Evolutionary conservation across 2,113 vertebrate genomes (phyloP).

Genomic region (Hemiprocne comata): DNA sequence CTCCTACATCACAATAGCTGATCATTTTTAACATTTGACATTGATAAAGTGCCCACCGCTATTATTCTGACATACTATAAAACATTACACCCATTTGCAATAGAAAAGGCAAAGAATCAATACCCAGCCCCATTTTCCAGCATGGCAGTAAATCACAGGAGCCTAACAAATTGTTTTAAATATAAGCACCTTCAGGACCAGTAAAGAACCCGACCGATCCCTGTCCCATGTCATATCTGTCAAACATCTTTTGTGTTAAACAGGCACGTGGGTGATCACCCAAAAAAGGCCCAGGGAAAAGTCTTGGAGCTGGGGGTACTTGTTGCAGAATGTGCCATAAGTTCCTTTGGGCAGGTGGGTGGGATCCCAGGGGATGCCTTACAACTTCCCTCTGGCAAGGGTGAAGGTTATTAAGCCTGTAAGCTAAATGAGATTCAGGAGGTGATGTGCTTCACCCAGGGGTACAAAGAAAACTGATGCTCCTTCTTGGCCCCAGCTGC

Average conservation of each 20-base stretch:
- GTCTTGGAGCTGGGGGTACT: fast-evolving
- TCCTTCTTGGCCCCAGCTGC: background rate
- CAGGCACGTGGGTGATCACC: background rate
- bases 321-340: fast-evolving
- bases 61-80: constrained; percentile 88
- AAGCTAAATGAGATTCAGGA: fast-evolving
- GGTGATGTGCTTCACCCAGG: background rate
- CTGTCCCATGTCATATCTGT: constrained; percentile 57
- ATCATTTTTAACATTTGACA: constrained; percentile 88
- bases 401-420: background rate
- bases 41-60: constrained; percentile 84
- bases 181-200: constrained; percentile 80
- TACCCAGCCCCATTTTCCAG: constrained; percentile 82
- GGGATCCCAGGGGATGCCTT: background rate
- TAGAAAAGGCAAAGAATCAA: constrained; percentile 86
- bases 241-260: constrained; percentile 33
- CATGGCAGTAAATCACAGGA: constrained; percentile 77
- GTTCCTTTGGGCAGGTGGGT: background rate
- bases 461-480: background rate
- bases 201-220: constrained; percentile 68
- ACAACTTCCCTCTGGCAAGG: background rate
- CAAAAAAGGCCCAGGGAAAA: fast-evolving
- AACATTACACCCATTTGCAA: constrained; percentile 85
- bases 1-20: constrained; percentile 84
- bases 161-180: constrained; percentile 85